Evolutionary conservation across 2,888 invertebrate species (phyloP).

Genomic region (Drosophila algonquin): DNA sequence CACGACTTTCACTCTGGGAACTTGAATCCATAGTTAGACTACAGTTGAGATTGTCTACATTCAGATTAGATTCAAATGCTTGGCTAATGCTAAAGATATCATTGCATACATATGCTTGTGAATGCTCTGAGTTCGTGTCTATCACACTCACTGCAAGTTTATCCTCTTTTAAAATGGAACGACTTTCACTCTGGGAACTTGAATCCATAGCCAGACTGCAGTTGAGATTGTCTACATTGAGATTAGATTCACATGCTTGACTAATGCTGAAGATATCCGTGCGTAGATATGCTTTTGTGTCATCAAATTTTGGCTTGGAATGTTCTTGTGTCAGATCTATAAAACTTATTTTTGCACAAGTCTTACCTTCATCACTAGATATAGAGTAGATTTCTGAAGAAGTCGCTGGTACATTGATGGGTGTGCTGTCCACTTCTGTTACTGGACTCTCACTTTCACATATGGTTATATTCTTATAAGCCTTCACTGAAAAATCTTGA

Average conservation of each 20-base stretch:
- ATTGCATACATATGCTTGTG: neutral
- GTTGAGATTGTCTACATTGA: conserved; percentile 8
- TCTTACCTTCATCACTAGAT: conserved; percentile 82
- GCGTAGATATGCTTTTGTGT: neutral
- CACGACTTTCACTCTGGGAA: neutral
- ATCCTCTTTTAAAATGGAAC: neutral
- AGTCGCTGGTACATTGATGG: conserved; percentile 2
- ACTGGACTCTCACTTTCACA: conserved; percentile 13
- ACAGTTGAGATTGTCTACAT: conserved; percentile 8
- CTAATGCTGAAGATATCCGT: neutral
- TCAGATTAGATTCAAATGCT: conserved; percentile 24
- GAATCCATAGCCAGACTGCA: conserved; percentile 1
- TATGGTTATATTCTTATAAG: conserved; percentile 40
- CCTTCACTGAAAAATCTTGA: conserved; percentile 34
- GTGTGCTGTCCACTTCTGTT: conserved; percentile 12
- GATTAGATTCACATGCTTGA: conserved; percentile 22
- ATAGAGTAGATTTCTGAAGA: conserved; percentile 79
- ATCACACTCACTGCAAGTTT: neutral
- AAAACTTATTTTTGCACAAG: neutral
- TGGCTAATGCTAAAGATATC: neutral
- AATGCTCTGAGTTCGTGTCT: neutral
- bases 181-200: neutral
- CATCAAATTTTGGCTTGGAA: conserved; percentile 12
- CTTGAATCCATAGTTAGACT: neutral
- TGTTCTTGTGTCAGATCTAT: conserved; percentile 64